Evolutionary conservation across 2,888 invertebrate species (phyloP), one percentile per base, ranked within the genome.

Genomic region (Operophtera brumata): DNA sequence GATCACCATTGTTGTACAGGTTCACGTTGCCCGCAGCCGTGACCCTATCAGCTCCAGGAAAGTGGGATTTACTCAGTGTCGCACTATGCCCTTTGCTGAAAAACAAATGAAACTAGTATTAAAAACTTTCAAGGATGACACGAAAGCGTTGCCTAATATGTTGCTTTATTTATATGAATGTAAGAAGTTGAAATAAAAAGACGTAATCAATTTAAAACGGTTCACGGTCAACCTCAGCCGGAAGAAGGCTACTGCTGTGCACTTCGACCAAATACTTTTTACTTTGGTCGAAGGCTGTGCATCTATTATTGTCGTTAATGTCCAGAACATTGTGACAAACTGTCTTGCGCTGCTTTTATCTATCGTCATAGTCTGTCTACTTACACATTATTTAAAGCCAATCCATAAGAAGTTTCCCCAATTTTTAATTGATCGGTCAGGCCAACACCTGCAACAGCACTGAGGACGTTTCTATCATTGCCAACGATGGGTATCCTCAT

Each of bases 351-450:
- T 3, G 20, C 20, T 4, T 20, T 20, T 3, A 20, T 20, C 20
- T 20, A 20, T 4, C 20, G 20, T 20, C 20, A 20, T 20, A 20
- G 20, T 20, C 20, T 4, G 20, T 30, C 32, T 44, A 74, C 80
- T 78, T 61, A 81, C 80, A 64, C 60, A 56, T 80, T 78, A 32
- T 82, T 77, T 0, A 72, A 61, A 3, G 77, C 73, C 52, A 81
- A 13, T 10, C 82, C 81, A 47, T 67, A 70, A 3, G 73, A 70
- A 14, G 66, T 66, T 0, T 74, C 54, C 2, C 67, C 63, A 0
- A 73, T 34, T 12, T 62, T 59, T 25, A 39, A 54, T 1, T 50
- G 46, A 0, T 54, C 59, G 34, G 68, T 64, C 1, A 75, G 65
- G 13, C 59, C 60, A 8, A 62, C 55, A 4, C 62, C 60, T 0